These are phyloP conservation scores for Hydrolagus colliei DNA, from an alignment of 2,797 vertebrate species.

Conservation along the genomic window DNA sequence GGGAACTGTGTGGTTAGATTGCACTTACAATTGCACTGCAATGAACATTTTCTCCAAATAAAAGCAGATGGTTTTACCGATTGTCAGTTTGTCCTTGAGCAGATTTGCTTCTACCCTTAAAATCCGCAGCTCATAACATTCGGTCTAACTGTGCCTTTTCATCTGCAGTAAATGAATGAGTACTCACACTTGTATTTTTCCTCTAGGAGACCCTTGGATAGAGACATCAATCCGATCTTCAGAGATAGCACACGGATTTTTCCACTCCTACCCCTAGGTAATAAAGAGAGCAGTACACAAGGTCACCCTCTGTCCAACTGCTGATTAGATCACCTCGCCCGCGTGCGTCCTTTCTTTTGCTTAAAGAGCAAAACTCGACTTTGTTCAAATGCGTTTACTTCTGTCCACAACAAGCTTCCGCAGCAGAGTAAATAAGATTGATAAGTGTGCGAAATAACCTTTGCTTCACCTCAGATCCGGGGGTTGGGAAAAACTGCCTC, in stretches of 20 bases:
- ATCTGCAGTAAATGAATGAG: neutral
- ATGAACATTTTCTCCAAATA: too few species aligned
- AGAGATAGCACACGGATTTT: slow-evolving; percentile 89
- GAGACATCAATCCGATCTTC: slow-evolving; percentile 89
- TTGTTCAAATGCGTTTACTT: neutral
- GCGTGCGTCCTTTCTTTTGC: too few species aligned
- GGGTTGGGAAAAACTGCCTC: neutral
- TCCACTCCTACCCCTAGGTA: slow-evolving; percentile 78
- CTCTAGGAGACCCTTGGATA: slow-evolving; percentile 90
- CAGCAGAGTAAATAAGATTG: neutral
- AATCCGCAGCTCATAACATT: too few species aligned
- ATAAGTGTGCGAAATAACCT: neutral
- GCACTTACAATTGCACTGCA: too few species aligned
- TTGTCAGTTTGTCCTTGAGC: too few species aligned
- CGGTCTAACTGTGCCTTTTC: too few species aligned
- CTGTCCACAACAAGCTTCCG: neutral
- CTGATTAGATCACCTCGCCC: too few species aligned
- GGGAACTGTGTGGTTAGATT: too few species aligned
- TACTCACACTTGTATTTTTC: slow-evolving; percentile 95
- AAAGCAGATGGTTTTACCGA: too few species aligned
- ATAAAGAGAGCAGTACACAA: slow-evolving; percentile 44
- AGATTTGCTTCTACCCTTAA: too few species aligned
- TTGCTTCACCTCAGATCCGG: neutral
- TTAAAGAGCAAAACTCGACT: neutral
- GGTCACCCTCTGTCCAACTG: slow-evolving; percentile 30